A percentile compares a stretch with the other conserved stretches of the same genome.
phyloP scores from a whole-genome alignment of 2,797 vertebrate species.

The Aldrovandia affinis region DNA sequence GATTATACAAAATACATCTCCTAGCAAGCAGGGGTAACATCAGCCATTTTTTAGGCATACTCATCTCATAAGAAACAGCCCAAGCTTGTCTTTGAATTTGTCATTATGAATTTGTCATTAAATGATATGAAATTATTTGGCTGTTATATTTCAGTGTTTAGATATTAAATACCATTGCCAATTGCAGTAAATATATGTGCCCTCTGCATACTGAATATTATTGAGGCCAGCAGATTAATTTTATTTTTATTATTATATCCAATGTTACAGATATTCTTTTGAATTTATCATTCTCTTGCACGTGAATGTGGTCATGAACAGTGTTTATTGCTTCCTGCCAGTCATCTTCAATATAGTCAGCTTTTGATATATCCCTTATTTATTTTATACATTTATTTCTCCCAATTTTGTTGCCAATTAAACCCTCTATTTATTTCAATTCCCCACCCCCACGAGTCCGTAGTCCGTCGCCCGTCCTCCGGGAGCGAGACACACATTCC shows the following conservation, averaged over 20 bases:
- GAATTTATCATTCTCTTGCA: background rate
- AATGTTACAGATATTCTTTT: too few species aligned
- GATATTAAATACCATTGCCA: background rate
- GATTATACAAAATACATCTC: background rate
- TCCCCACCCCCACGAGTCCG: too few species aligned
- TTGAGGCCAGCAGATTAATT: background rate
- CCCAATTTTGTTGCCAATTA: too few species aligned
- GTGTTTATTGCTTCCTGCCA: conserved; percentile 14
- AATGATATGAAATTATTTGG: background rate
- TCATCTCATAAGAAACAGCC: background rate
- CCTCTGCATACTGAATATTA: background rate
- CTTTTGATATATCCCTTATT: too few species aligned
- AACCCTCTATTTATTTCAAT: too few species aligned
- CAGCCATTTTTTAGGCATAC: background rate
- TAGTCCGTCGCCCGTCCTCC: too few species aligned
- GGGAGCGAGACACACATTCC: too few species aligned
- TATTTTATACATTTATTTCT: too few species aligned
- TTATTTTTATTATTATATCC: too few species aligned
- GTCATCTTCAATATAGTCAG: background rate
- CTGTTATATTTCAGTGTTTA: background rate
- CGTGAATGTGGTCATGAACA: background rate
- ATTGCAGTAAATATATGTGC: background rate
- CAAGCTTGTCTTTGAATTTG: background rate
- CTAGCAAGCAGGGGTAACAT: background rate
- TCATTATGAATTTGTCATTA: too few species aligned